Base-by-base conservation (phyloP, 2,888 invertebrate species). In the Augiades crinisus region DNA sequence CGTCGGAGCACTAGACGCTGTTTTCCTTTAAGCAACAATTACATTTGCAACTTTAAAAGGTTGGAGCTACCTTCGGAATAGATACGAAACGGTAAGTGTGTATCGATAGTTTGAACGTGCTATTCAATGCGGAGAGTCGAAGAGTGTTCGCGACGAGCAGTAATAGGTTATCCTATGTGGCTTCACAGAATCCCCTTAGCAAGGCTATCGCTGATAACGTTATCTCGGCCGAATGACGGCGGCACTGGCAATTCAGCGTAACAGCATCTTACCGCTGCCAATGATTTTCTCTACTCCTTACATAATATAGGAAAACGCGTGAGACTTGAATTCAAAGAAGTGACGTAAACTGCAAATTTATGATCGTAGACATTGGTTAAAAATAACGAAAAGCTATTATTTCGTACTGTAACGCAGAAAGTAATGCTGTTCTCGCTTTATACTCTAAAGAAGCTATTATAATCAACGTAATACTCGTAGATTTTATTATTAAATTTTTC, bases 201-300 rank as follows among this genome's bases (percentile, higher is more conserved):
- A 77, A 87, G 88, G 88, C 84, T 85, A 83, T 80, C 77, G 70
- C 74, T 80, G 87, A 87, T 88, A 86, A 80, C 79, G 80, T 84
- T 88, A 88, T 86, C 86, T 82, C 69, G 64, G 61, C 67, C 62
- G 66, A 68, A 54, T 52, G 66, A 65, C 62, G 53, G 62, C 61
- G 57, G 51, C 54, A 19, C 41, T 62, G 65, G 63, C 65, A 60
- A 58, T 56, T 59, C 62, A 55, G 50, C 56, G 58, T 59, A 59
- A 61, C 61, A 64, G 58, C 61, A 57, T 64, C 60, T 57, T 36
- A 50, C 41, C 43, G 44, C 41, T 30, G 54, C 49, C 44, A 54
- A 54, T 46, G 27, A 50, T 50, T 50, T 54, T 45, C 44, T 22
- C 19, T 10, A 21, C 10, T 43, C 13, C 34, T 50, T 50, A 50